Conservation (phyloP, 2,797 vertebrate genomes). For the Holocentrus rufus region DNA sequence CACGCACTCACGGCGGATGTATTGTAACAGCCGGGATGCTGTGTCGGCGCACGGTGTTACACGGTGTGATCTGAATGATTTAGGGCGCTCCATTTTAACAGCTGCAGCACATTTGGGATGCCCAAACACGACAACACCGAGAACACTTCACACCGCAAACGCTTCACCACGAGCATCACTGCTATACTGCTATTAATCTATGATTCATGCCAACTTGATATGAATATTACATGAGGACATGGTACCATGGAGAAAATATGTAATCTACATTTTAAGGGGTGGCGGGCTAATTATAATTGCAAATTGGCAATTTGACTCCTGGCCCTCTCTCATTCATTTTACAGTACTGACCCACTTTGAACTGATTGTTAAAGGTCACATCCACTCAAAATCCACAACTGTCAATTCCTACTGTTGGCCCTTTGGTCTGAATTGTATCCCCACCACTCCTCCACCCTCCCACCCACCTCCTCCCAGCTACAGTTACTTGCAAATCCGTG, state of each 20-base stretch:
- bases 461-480: background rate
- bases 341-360: conserved; percentile 34
- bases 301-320: conserved; percentile 62
- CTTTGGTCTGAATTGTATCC: background rate
- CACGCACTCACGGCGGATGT: background rate
- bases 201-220: conserved; percentile 51
- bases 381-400: conserved; percentile 15
- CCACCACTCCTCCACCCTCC: too few relatives aligned
- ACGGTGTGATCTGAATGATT: conserved; percentile 64
- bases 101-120: conserved; percentile 50
- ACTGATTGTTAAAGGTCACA: conserved; percentile 48
- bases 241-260: conserved; percentile 38
- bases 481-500: conserved; percentile 21
- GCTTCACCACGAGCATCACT: conserved; percentile 17
- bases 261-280: conserved; percentile 61
- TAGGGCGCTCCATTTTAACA: conserved; percentile 43
- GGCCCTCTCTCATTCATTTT: conserved; percentile 25
- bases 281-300: conserved; percentile 61
- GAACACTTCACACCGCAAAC: conserved; percentile 26
- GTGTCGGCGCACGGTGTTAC: conserved; percentile 30
- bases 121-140: conserved; percentile 22
- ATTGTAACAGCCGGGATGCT: conserved; percentile 32
- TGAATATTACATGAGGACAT: conserved; percentile 43
- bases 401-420: too few relatives aligned
- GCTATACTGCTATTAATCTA: conserved; percentile 45